Percentiles rank a stretch among this genome's conserved stretches.
These are phyloP conservation scores for Calonectris borealis DNA, from an alignment of 2,113 vertebrate species.

Conservation along the genomic window DNA sequence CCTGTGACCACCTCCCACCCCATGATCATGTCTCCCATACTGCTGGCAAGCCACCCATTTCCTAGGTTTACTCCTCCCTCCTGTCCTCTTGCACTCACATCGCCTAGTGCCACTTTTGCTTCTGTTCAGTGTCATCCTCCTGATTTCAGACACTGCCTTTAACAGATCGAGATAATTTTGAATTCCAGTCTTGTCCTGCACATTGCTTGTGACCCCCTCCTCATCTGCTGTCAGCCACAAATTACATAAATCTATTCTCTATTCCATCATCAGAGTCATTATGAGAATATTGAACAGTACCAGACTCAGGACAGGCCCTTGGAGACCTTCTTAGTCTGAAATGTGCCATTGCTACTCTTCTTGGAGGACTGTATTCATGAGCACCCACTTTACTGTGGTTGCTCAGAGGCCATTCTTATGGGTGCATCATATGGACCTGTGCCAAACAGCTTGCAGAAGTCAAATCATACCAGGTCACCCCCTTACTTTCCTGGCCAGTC, in stretches of 20 bases:
- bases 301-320: neutral
- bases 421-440: neutral
- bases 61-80: neutral
- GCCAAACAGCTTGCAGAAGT: neutral
- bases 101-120: neutral
- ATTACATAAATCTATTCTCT: slow-evolving; percentile 17
- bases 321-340: neutral
- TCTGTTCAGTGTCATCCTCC: neutral
- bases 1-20: neutral
- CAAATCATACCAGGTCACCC: neutral
- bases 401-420: neutral
- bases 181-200: neutral
- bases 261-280: neutral
- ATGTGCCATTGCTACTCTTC: neutral
- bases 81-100: neutral
- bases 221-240: neutral
- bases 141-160: neutral
- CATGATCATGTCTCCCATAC: neutral
- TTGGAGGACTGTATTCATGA: neutral
- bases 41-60: neutral
- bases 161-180: neutral
- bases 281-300: neutral
- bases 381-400: neutral
- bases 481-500: neutral
- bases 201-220: neutral